Base-by-base conservation (phyloP, 1,140 invertebrate species). In the Trichogramma pretiosum region DNA sequence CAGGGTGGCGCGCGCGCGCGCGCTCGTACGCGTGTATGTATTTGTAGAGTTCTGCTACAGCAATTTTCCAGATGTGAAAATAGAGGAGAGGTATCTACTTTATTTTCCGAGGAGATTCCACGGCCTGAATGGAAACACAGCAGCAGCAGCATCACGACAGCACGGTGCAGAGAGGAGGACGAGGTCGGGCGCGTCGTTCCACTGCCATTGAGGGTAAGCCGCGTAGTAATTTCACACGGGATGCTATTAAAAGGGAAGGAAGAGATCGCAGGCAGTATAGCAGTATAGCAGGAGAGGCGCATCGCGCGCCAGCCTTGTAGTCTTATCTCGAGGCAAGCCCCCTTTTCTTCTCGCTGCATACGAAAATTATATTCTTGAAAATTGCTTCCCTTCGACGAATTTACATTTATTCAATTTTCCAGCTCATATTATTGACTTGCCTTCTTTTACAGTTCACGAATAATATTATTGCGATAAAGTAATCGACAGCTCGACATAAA, bases 221-320 rank as follows among this genome's bases (percentile, higher is more conserved):
- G 63, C 66, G 63, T 53, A 72, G 67, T 72, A 70, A 72, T 72
- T 72, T 70, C 67, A 67, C 65, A 65, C 65, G 66, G 56, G 62
- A 63, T 54, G 55, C 47, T 55, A 51, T 50, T 44, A n/a, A n/a
- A n/a, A n/a, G 3, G 7, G 52, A 50, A 44, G 46, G 42, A 48
- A 56, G n/a, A 44, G 52, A 52, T 52, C 54, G 53, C 48, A 46
- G 35, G 26, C 46, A 30, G 50, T 39, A 43, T 30, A 11, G 30
- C 36, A 50, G 43, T 42, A 45, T 49, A 52, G 36, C 21, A 26
- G 10, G 11, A 19, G 39, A 48, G n/a, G 18, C 14, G 5, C 21
- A 5, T 17, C 16, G 7, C 44, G 18, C 24, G 32, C 50, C 46
- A 46, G 33, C 9, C 30, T 44, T 56, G 54, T 54, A 62, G 56